Base-by-base conservation (phyloP, 2,888 invertebrate species). In the Cantharis rufa region DNA sequence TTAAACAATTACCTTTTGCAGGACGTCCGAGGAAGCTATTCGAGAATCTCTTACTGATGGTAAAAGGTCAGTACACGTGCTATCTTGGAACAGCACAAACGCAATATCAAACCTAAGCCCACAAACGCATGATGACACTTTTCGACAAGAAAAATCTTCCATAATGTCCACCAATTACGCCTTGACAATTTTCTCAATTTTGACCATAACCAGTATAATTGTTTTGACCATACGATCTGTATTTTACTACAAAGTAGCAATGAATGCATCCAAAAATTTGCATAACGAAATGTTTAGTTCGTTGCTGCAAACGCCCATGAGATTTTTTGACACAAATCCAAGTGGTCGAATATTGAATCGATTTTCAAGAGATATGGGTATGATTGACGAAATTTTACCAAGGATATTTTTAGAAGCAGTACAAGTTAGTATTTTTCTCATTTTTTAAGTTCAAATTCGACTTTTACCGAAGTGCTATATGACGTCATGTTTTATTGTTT, bases 311-410 rank as follows among this genome's bases (percentile, higher is more conserved):
- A 92, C 95, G 0, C 93, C 93, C 0, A 94, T 96, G 91, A 88
- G 92, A 15, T 98, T 98, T 89, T 98, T 97, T 86, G 95, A 97
- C 83, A 91, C 90, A 0, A 97, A 97, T 89, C 94, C 96, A 1
- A 93, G 94, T 77, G 95, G 95, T 90, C 87, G 87, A 76, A 92
- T 95, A 81, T 87, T 95, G 32, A 95, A 95, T 87, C 89, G 95
- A 70, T 95, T 95, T 86, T 92, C 94, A 0, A 94, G 94, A 85
- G 95, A 95, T 84, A 90, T 93, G 84, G 94, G 91, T 0, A 88
- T 90, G 0, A 90, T 92, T 83, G 92, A 92, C 83, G 92, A 92
- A 80, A 81, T 90, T 9, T 83, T 92, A 13, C 92, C 92, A 0
- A 88, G 86, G 75, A 87, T 89, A 3, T 88, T 91, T 82, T 88